phyloP scores from a whole-genome alignment of 2,888 invertebrate species.

The Blera fallax region DNA sequence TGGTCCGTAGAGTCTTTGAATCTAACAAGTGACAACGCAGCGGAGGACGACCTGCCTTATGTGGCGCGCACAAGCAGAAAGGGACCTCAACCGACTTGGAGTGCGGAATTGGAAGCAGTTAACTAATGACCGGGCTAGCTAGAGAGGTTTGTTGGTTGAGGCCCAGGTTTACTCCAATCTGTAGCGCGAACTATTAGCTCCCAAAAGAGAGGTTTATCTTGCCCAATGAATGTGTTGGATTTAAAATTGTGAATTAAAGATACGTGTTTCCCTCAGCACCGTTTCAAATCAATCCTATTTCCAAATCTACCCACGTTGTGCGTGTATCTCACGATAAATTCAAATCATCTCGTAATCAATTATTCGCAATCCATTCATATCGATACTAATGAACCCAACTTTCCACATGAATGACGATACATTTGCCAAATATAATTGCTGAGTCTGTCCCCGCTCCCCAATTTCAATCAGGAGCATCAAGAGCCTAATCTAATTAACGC shows the following conservation, averaged over 20 bases:
- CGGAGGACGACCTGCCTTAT: too few relatives aligned
- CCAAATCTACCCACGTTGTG: too few relatives aligned
- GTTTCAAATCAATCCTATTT: too few relatives aligned
- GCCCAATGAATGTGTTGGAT: background rate
- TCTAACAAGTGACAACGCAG: too few relatives aligned
- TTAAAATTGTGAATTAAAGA: background rate
- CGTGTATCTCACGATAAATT: background rate
- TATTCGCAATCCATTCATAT: background rate
- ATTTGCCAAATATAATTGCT: background rate
- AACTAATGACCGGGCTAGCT: too few relatives aligned
- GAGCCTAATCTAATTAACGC: conserved; percentile 29
- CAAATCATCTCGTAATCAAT: background rate
- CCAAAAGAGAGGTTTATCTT: background rate
- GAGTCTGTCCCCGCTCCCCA: background rate
- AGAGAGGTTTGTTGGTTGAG: too few relatives aligned
- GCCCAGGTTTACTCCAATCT: too few relatives aligned
- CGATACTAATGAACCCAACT: background rate
- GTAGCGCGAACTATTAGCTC: too few relatives aligned
- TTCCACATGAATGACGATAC: background rate
- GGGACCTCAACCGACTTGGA: too few relatives aligned
- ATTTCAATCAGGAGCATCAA: conserved; percentile 9
- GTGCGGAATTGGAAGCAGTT: too few relatives aligned
- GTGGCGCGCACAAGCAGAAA: too few relatives aligned
- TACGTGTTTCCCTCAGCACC: background rate
- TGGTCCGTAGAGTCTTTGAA: too few relatives aligned